Evolutionary conservation across 2,797 vertebrate species (phyloP).

Genomic region (Betta splendens): DNA sequence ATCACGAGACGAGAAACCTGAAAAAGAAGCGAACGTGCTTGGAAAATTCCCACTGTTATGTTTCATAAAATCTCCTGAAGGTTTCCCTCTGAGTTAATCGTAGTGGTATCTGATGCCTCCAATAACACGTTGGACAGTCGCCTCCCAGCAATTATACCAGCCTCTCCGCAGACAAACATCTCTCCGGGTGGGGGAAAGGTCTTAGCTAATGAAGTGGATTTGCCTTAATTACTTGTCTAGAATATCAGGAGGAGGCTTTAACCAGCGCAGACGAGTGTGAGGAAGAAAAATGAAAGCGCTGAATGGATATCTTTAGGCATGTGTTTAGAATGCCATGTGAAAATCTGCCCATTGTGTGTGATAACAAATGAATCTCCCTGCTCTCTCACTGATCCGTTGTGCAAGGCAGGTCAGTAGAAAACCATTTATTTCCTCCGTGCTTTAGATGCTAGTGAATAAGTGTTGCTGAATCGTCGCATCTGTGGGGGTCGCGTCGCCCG

Average conservation of each 20-base stretch:
- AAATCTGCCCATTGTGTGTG: constrained; percentile 65
- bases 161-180: constrained; percentile 45
- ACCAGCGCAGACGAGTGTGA: constrained; percentile 59
- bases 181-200: constrained; percentile 50
- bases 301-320: constrained; percentile 65
- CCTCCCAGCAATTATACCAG: constrained; percentile 43
- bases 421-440: constrained; percentile 69
- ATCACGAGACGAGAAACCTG: neutral
- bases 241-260: constrained; percentile 66
- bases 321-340: constrained; percentile 59
- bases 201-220: constrained; percentile 74
- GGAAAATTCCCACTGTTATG: neutral
- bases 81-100: neutral
- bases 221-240: constrained; percentile 75
- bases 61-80: neutral
- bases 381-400: constrained; percentile 70
- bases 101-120: constrained; percentile 14
- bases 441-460: constrained; percentile 72
- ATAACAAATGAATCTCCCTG: constrained; percentile 74
- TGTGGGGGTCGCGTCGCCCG: constrained; percentile 53
- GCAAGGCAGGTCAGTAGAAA: constrained; percentile 77
- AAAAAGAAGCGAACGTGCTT: neutral
- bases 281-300: constrained; percentile 74
- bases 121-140: constrained; percentile 27
- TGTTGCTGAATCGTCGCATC: constrained; percentile 78